Evolutionary conservation across 2,113 vertebrate genomes (phyloP).

Genomic region (Atractosteus spatula): DNA sequence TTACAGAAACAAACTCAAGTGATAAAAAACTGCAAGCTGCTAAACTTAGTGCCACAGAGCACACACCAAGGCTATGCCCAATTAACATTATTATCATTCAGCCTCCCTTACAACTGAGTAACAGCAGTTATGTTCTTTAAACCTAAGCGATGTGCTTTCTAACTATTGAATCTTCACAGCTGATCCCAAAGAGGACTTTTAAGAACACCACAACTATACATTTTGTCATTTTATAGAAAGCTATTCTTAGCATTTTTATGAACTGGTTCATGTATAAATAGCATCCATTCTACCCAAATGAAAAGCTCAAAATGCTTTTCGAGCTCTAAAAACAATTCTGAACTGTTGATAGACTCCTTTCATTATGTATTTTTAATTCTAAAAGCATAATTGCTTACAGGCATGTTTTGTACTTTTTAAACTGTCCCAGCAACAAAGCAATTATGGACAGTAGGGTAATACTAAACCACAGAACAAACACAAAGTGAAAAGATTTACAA

Average conservation of each 20-base stretch:
- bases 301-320: not conserved
- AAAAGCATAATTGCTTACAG: not conserved
- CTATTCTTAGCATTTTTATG: not conserved
- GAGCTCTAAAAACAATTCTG: too few relatives aligned
- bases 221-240: not conserved
- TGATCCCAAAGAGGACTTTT: not conserved
- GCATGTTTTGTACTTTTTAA: not conserved
- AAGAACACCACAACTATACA: not conserved
- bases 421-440: not conserved
- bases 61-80: too few relatives aligned
- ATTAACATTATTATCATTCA: too few relatives aligned
- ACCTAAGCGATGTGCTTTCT: not conserved
- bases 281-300: not conserved
- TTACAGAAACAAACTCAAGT: too few relatives aligned
- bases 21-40: too few relatives aligned
- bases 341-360: constrained; percentile 1
- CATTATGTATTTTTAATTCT: not conserved
- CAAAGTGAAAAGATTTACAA: not conserved
- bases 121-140: not conserved
- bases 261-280: not conserved
- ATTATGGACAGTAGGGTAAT: not conserved
- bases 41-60: too few relatives aligned
- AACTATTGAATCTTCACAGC: not conserved
- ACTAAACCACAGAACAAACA: not conserved
- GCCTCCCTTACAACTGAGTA: not conserved